Percentiles rank a stretch among this genome's conserved stretches.
Conservation (phyloP, 2,113 vertebrate genomes). For the Ophthalmolycus amberensis region DNA sequence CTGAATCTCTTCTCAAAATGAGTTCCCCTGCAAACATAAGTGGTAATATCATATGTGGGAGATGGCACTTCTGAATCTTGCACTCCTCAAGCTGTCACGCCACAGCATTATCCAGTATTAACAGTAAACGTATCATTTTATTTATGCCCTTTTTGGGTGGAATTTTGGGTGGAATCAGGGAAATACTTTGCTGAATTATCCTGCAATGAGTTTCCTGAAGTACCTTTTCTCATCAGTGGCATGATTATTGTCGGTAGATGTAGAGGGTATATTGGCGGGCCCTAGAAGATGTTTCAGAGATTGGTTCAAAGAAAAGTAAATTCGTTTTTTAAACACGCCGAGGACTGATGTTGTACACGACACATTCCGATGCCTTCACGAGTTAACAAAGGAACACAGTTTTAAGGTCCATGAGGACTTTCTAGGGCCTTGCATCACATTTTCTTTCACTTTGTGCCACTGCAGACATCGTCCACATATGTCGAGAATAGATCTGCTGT, state of each 20-base stretch:
- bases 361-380: not conserved
- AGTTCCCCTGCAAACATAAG: conserved; percentile 29
- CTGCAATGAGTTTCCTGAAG: conserved; percentile 39
- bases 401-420: not conserved
- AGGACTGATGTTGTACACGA: not conserved
- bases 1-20: conserved; percentile 28
- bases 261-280: conserved; percentile 21
- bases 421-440: not conserved
- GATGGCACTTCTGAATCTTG: conserved; percentile 29
- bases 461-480: not conserved
- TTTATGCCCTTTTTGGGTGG: conserved; percentile 34
- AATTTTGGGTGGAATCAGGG: conserved; percentile 31
- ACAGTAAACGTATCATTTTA: conserved; percentile 24
- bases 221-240: conserved; percentile 53
- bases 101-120: conserved; percentile 9
- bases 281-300: conserved; percentile 19
- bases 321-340: conserved; percentile 2
- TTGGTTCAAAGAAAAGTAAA: conserved; percentile 33
- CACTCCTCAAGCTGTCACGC: conserved; percentile 16
- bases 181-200: conserved; percentile 45
- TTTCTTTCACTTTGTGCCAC: not conserved
- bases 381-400: not conserved
- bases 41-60: conserved; percentile 13
- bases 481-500: not conserved
- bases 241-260: conserved; percentile 41